A percentile compares a stretch with the other conserved stretches of the same genome.
Conservation (phyloP, 2,888 invertebrate species). For the Macrosoma leucophasiata region DNA sequence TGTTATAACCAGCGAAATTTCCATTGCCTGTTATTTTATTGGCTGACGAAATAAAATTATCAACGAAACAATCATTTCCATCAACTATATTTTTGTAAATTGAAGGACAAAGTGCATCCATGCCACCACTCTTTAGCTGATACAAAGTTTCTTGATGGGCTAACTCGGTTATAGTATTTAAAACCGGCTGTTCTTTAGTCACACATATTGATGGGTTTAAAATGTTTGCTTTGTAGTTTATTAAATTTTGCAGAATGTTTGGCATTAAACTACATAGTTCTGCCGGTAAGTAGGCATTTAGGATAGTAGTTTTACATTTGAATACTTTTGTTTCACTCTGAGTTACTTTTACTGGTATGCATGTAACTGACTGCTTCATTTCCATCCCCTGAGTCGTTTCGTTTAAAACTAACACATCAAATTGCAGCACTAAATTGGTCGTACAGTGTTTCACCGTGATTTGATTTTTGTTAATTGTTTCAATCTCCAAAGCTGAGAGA, state of each 20-base stretch:
- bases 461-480: constrained; percentile 35
- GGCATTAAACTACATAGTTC: constrained; percentile 59
- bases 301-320: constrained; percentile 50
- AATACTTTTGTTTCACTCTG: constrained; percentile 42
- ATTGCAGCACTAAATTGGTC: constrained; percentile 51
- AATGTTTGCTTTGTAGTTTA: too few species aligned
- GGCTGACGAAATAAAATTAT: too few species aligned
- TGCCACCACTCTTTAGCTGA: too few species aligned
- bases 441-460: constrained; percentile 50
- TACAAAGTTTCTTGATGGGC: too few species aligned
- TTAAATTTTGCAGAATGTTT: constrained; percentile 40
- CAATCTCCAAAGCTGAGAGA: constrained; percentile 23
- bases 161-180: constrained; percentile 13
- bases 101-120: too few species aligned
- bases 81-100: too few species aligned
- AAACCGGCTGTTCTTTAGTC: constrained; percentile 27
- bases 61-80: too few species aligned
- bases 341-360: constrained; percentile 34
- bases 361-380: constrained; percentile 31
- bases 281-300: constrained; percentile 55
- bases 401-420: constrained; percentile 45
- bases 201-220: constrained; percentile 20
- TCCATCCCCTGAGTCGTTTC: constrained; percentile 23
- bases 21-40: too few species aligned
- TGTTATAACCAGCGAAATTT: too few species aligned